Evolutionary conservation across 2,888 invertebrate species (phyloP), one percentile per base, ranked within the genome.

Genomic region (Lissocephala sabroskyi): DNA sequence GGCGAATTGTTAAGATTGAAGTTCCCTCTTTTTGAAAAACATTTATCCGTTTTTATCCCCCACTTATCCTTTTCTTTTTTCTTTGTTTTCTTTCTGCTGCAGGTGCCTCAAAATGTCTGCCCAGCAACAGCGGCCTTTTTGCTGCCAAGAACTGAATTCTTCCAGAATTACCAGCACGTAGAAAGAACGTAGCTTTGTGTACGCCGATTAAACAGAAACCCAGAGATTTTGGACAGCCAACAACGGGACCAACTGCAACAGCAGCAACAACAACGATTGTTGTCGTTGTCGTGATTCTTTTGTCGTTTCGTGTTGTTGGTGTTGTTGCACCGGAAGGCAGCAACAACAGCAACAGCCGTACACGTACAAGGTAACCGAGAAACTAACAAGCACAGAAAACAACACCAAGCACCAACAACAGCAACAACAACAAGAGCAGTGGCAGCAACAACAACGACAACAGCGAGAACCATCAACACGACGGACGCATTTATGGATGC

Each of bases 401-500:
- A n/a, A n/a, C n/a, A n/a, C n/a, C 63, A 79, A 68, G 70, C 55
- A 60, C 67, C 68, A 18, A 71, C 79, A 68, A 74, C 61, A 74
- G 58, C 49, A 66, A 58, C 78, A 65, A 64, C 70, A 74, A 55
- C 70, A 67, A 65, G 63, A 68, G 62, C 57, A 65, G 70, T 68
- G 70, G 61, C 51, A 37, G 40, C 33, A 32, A 43, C 26, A 14
- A 41, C 43, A 32, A 39, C 7, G 17, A 37, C 49, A 65, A 54
- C 62, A 63, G 76, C 70, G 41, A 51, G 65, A 59, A 57, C 46
- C 56, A 65, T 64, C 62, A 56, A 56, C 48, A 66, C 68, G 68
- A 79, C 67, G 61, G 76, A 79, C 64, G 80, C 82, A 82, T 84
- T 83, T 84, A 85, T 85, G 85, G 85, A 85, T 84, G 85, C 85